Percentiles rank a stretch among this genome's conserved stretches.
These are phyloP conservation scores for Pseudachorutes palmiensis DNA, from an alignment of 1,140 invertebrate genomes.

Conservation along the genomic window DNA sequence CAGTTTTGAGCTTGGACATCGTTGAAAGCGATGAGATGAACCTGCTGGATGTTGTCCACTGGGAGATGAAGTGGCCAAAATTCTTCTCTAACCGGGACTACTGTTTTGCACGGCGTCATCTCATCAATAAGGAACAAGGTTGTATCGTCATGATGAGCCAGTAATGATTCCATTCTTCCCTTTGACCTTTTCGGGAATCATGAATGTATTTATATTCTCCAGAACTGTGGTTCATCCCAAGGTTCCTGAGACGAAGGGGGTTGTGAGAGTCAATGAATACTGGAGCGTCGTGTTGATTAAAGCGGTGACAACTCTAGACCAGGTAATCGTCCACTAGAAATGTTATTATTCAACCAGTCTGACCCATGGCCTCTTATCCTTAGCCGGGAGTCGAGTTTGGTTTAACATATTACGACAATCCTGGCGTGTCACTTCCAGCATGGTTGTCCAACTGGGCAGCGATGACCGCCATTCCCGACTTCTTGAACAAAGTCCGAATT, in stretches of 20 bases:
- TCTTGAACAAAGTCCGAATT: constrained; percentile 46
- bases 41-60: constrained; percentile 66
- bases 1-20: constrained; percentile 58
- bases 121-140: constrained; percentile 49
- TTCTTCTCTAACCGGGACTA: constrained; percentile 80
- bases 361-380: background rate
- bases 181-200: background rate
- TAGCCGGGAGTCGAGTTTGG: constrained; percentile 65
- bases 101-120: constrained; percentile 66
- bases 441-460: constrained; percentile 60
- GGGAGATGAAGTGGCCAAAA: constrained; percentile 61
- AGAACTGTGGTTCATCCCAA: constrained; percentile 31
- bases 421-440: constrained; percentile 60
- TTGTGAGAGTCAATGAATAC: constrained; percentile 60
- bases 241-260: constrained; percentile 36
- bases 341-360: too few relatives aligned
- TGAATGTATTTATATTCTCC: constrained; percentile 31
- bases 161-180: constrained; percentile 36
- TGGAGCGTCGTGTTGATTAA: constrained; percentile 80
- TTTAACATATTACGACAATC: constrained; percentile 79
- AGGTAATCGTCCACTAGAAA: constrained; percentile 44
- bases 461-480: constrained; percentile 46
- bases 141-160: constrained; percentile 54
- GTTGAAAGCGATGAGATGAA: constrained; percentile 55
- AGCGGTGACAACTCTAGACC: constrained; percentile 53